phyloP scores from a whole-genome alignment of 2,113 vertebrate genomes.

The Ptychochromis oligacanthus region DNA sequence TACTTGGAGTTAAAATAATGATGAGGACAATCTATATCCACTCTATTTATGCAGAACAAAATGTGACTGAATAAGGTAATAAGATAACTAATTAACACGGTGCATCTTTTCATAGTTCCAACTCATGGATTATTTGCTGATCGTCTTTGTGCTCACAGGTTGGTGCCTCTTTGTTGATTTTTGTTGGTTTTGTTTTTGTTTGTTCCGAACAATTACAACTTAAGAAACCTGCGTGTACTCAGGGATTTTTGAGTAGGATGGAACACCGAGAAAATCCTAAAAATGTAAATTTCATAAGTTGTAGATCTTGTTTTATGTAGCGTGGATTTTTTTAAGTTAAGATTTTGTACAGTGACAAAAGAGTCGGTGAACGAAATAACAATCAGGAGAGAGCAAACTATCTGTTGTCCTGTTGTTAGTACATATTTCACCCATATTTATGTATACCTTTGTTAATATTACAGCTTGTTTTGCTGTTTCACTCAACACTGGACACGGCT shows the following conservation, averaged over 20 bases:
- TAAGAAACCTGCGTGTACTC: neutral
- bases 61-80: neutral
- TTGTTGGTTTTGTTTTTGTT: neutral
- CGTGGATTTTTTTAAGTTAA: too few species aligned
- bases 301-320: too few species aligned
- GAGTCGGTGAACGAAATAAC: neutral
- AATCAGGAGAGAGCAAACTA: too few species aligned
- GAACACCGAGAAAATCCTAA: too few species aligned
- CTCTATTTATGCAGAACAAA: neutral
- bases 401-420: too few species aligned
- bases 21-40: neutral
- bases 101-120: conserved; percentile 3
- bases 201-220: neutral
- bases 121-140: conserved; percentile 30
- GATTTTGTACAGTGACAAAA: neutral
- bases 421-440: too few species aligned
- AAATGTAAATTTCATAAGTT: too few species aligned
- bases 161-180: neutral
- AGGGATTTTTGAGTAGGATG: neutral
- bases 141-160: conserved; percentile 45
- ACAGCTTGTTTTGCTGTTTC: too few species aligned
- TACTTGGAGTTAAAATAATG: neutral
- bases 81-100: too few species aligned
- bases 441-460: too few species aligned
- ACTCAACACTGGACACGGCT: too few species aligned